A percentile compares a stretch with the other conserved stretches of the same genome.
Conservation (phyloP, 2,888 invertebrate genomes). For the Tachina grossa region DNA sequence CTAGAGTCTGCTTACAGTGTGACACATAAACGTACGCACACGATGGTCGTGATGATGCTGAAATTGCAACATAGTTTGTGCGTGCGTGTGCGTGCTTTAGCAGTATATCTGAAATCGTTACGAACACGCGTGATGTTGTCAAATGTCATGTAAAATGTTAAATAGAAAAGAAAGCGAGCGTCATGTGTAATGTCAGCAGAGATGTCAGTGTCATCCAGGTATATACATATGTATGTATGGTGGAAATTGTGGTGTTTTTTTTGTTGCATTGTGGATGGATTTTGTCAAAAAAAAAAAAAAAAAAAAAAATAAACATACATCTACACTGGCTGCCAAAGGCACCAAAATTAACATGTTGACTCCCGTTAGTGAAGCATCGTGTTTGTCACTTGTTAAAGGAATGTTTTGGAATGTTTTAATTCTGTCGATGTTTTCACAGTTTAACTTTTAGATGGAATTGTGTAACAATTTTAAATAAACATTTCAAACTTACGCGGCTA, state of each 20-base stretch:
- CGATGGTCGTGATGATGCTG: conserved; percentile 1
- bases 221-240: conserved; percentile 16
- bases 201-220: conserved; percentile 67
- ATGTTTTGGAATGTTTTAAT: conserved; percentile 48
- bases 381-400: conserved; percentile 69
- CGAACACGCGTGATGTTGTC: conserved; percentile 69
- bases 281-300: conserved; percentile 49
- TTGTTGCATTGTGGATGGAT: background rate
- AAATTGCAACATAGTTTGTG: background rate
- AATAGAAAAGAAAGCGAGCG: conserved; percentile 62
- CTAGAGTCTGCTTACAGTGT: conserved; percentile 53
- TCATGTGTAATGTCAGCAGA: conserved; percentile 69
- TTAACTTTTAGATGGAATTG: conserved; percentile 44
- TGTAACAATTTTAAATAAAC: conserved; percentile 63
- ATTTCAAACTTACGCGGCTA: conserved; percentile 58
- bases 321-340: conserved; percentile 23
- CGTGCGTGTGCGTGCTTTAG: conserved; percentile 15
- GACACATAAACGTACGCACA: conserved; percentile 27
- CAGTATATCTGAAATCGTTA: conserved; percentile 28
- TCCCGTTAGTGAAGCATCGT: conserved; percentile 62
- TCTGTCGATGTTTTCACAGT: background rate
- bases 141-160: conserved; percentile 70
- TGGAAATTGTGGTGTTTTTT: background rate
- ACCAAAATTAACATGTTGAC: conserved; percentile 69
- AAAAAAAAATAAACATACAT: background rate